Conservation (phyloP, 2,888 invertebrate genomes). For the Thumatha senex region DNA sequence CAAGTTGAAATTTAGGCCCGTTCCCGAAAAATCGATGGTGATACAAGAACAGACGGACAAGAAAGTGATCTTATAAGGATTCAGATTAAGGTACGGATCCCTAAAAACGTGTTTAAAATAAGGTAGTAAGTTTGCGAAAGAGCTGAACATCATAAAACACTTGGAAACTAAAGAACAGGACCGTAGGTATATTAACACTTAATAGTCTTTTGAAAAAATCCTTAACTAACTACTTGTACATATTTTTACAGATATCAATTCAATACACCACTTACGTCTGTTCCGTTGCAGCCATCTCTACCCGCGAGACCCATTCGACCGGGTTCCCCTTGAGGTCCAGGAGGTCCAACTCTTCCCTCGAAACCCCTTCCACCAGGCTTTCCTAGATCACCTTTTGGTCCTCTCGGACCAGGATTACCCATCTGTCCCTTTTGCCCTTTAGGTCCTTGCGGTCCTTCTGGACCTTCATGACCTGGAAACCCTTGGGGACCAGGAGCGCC, state of each 20-base stretch:
- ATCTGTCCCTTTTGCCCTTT: conserved; percentile 95
- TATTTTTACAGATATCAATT: not conserved
- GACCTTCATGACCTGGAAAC: conserved; percentile 90
- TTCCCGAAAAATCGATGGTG: no score
- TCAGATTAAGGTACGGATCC: no score
- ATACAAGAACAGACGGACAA: no score
- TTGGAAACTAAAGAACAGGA: no score
- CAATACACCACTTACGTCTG: conserved; percentile 87
- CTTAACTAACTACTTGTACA: no score
- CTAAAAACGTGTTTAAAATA: no score
- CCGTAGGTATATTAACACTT: no score
- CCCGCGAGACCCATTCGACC: conserved; percentile 92
- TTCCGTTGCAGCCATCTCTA: conserved; percentile 97
- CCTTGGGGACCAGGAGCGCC: conserved; percentile 90
- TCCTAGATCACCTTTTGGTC: conserved; percentile 93
- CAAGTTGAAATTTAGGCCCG: no score
- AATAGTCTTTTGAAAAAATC: no score
- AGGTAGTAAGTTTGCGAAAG: no score
- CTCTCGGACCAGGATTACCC: conserved; percentile 91
- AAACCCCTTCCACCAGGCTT: conserved; percentile 94
- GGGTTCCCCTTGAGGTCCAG: conserved; percentile 87
- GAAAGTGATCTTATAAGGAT: no score
- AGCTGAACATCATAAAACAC: no score
- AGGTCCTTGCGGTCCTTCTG: conserved; percentile 92
- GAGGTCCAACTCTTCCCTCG: conserved; percentile 63